A percentile compares a stretch with the other conserved stretches of the same genome.
Evolutionary conservation across 2,113 vertebrate genomes (phyloP).

Genomic region (Trichechus manatus): DNA sequence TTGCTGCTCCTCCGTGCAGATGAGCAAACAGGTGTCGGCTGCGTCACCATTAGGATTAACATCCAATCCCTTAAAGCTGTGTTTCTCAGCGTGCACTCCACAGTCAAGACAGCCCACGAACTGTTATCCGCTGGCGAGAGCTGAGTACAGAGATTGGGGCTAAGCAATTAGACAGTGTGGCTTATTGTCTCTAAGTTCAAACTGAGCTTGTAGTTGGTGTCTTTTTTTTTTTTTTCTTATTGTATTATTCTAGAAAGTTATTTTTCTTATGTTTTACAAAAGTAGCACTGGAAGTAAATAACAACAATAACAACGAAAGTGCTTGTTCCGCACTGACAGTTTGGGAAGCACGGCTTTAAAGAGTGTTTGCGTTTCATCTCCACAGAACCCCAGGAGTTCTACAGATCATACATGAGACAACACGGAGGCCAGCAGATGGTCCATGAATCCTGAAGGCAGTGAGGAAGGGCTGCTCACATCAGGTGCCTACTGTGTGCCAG

Average conservation of each 20-base stretch:
- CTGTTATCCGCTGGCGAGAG: not conserved
- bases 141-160: rapidly evolving
- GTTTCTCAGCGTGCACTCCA: not conserved
- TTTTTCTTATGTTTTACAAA: not conserved
- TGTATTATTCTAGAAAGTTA: not conserved
- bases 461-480: not conserved
- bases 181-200: not conserved
- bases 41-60: not conserved
- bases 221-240: not conserved
- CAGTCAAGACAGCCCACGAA: not conserved
- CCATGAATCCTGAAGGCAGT: not conserved
- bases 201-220: not conserved
- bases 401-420: not conserved
- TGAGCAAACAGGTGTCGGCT: not conserved
- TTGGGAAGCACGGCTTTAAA: not conserved
- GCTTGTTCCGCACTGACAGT: rapidly evolving
- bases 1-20: not conserved
- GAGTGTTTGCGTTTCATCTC: not conserved
- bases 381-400: rapidly evolving
- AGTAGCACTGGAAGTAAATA: rapidly evolving
- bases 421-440: not conserved
- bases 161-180: rapidly evolving
- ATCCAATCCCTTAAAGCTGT: not conserved
- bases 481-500: rapidly evolving
- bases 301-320: rapidly evolving